Evolutionary conservation across 2,888 invertebrate genomes (phyloP), one percentile per base, ranked within the genome.

Genomic region (Malthinus flaveolus): DNA sequence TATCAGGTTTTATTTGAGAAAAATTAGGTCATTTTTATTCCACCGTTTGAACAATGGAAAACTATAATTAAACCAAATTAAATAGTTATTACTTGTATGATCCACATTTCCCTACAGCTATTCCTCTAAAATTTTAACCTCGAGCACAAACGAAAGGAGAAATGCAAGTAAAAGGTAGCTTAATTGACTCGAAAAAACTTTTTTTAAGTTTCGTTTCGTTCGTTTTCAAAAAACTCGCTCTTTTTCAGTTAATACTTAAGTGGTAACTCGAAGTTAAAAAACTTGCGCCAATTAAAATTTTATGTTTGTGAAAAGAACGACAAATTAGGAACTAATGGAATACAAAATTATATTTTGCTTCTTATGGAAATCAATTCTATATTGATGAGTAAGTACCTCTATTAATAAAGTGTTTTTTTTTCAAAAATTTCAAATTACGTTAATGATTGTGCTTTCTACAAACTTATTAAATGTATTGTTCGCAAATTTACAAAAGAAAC

Each of bases 21-120:
- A 47, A 56, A 56, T 49, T 56, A 32, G 56, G 56, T 49, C 56
- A 49, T 49, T 56, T 56, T 56, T 56, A 56, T 56, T 49, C 49
- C 44, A 32, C 39, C 39, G 10, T 44, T 45, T 44, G 32, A 56
- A 56, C 49, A 56, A 56, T 56, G 42, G 55, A 11, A 49, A 31
- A 36, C 56, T 49, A 56, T 56, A 56, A 56, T 56, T 56, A 56
- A 55, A 56, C 36, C 35, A 56, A 56, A 56, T 56, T 56, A 56
- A 56, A 34, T 56, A 49, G 56, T 36, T 49, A 56, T 56, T 56
- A 47, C 32, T 52, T 47, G 23, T 56, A 51, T 51, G 50, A 56
- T 56, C 51, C 46, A 56, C 51, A 51, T 56, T 56, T 56, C 37
- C 45, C 23, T 56, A 31, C 39, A 56, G 39, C 34, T 13, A 35